Conservation (phyloP, 2,888 invertebrate species). For the Rhingia campestris region DNA sequence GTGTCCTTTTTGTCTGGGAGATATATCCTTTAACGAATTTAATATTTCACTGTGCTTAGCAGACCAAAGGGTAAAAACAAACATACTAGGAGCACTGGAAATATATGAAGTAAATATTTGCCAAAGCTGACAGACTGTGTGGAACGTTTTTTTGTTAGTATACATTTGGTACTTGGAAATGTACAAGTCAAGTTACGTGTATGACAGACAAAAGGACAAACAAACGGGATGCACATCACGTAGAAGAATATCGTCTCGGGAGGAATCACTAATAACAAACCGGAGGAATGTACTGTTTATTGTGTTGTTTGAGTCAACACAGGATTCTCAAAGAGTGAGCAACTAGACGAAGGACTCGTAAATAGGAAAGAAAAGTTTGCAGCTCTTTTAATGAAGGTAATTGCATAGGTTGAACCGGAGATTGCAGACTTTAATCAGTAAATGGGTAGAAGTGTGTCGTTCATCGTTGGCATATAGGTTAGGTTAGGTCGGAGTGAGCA, state of each 20-base stretch:
- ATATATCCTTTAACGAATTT: slow-evolving; percentile 1
- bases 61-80: slow-evolving; percentile 40
- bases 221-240: slow-evolving; percentile 58
- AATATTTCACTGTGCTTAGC: slow-evolving; percentile 30
- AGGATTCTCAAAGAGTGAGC: slow-evolving; percentile 17
- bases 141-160: slow-evolving; percentile 30
- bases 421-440: too few relatives aligned
- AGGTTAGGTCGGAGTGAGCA: too few relatives aligned
- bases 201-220: slow-evolving; percentile 50
- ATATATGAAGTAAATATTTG: slow-evolving; percentile 65
- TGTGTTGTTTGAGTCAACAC: slow-evolving; percentile 54
- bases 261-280: slow-evolving; percentile 43
- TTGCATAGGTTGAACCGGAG: neutral
- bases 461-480: too few relatives aligned
- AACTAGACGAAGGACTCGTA: neutral
- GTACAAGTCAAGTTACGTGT: slow-evolving; percentile 18
- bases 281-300: slow-evolving; percentile 59
- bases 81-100: slow-evolving; percentile 34
- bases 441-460: too few relatives aligned
- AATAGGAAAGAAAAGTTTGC: slow-evolving; percentile 21
- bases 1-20: neutral
- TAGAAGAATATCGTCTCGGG: slow-evolving; percentile 38
- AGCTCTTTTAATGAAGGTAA: neutral
- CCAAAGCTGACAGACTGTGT: slow-evolving; percentile 49
- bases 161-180: slow-evolving; percentile 5